These are phyloP conservation scores for Drosophila ohnishii DNA, from an alignment of 1,140 invertebrate genomes.

Conservation along the genomic window DNA sequence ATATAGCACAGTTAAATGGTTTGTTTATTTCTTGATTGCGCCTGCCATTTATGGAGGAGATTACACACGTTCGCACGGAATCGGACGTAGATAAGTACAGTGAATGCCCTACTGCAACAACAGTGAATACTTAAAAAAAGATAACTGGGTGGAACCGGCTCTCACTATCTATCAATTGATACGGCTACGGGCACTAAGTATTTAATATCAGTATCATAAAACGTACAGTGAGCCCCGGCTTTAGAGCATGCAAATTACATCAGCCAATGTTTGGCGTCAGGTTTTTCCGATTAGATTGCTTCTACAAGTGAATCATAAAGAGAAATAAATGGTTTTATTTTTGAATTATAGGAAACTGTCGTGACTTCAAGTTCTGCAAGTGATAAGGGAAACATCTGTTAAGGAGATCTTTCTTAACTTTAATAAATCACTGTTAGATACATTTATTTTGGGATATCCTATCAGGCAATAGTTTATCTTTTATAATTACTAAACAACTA, in stretches of 20 bases:
- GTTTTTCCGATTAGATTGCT: constrained; percentile 34
- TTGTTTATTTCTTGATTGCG: constrained; percentile 46
- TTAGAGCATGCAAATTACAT: constrained; percentile 40
- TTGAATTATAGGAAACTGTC: constrained; percentile 14
- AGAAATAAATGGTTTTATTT: constrained; percentile 1
- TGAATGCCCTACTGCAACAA: constrained; percentile 12
- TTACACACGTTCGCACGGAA: constrained; percentile 17
- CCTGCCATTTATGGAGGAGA: constrained; percentile 30
- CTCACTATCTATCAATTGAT: constrained; percentile 18
- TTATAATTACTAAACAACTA: not conserved
- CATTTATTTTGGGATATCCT: too few species aligned
- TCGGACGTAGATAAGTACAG: constrained; percentile 36
- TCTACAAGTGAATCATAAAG: constrained; percentile 13
- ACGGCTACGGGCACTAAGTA: not conserved
- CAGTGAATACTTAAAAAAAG: not conserved
- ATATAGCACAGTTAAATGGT: constrained; percentile 24
- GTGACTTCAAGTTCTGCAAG: not conserved
- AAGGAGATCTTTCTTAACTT: not conserved
- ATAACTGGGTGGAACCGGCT: constrained; percentile 7
- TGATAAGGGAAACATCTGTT: not conserved
- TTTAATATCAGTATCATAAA: constrained; percentile 8
- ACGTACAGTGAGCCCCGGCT: constrained; percentile 14
- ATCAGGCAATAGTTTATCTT: not conserved
- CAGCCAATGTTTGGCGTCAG: constrained; percentile 20
- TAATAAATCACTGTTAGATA: not conserved